A percentile compares a stretch with the other conserved stretches of the same genome.
phyloP scores from a whole-genome alignment of 2,113 vertebrate genomes.

The Ptilonorhynchus violaceus region DNA sequence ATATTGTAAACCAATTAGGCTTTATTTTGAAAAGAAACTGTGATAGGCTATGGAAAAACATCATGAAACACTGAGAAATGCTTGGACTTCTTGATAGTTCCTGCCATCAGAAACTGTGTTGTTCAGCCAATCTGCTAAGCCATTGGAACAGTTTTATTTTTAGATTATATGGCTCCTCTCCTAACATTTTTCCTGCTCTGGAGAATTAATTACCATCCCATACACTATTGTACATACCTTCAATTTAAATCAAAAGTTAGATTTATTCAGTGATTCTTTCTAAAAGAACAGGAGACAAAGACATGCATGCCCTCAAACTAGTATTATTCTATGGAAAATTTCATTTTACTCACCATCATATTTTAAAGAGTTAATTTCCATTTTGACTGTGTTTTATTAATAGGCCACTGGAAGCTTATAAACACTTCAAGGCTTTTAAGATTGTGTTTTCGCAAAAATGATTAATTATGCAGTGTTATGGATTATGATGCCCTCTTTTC shows the following conservation, averaged over 20 bases:
- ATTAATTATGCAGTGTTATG: slow-evolving; percentile 69
- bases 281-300: background rate
- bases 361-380: slow-evolving; percentile 62
- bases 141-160: slow-evolving; percentile 32
- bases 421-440: slow-evolving; percentile 51
- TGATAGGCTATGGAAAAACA: slow-evolving; percentile 37
- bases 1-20: slow-evolving; percentile 50
- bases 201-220: background rate
- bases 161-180: background rate
- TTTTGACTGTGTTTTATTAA: slow-evolving; percentile 54
- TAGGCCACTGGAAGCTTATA: slow-evolving; percentile 52
- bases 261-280: background rate
- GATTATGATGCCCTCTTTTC: slow-evolving; percentile 65
- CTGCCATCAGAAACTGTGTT: background rate
- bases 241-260: background rate
- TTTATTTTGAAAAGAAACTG: background rate
- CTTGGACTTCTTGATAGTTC: slow-evolving; percentile 1
- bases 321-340: background rate
- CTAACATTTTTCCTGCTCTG: background rate
- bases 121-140: slow-evolving; percentile 33
- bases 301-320: background rate
- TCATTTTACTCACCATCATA: background rate
- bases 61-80: slow-evolving; percentile 22
- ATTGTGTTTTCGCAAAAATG: slow-evolving; percentile 46
- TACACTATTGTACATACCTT: background rate